Conservation (phyloP, 2,797 vertebrate genomes). For the Catostomus latipinnis region DNA sequence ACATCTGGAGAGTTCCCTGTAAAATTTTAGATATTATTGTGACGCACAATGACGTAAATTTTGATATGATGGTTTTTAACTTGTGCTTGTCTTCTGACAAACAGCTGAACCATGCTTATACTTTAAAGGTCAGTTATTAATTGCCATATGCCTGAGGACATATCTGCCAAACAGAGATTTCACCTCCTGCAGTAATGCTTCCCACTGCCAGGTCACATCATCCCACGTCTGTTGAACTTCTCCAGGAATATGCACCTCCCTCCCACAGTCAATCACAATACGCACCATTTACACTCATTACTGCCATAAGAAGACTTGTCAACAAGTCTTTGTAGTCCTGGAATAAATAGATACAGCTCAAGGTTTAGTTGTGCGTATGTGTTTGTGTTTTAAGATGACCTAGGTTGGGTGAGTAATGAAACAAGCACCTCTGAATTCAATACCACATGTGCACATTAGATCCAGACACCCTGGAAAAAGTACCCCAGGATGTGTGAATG, state of each 20-base stretch:
- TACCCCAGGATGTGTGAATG: slow-evolving; percentile 6
- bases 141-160: slow-evolving; percentile 44
- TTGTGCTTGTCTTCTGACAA: background rate
- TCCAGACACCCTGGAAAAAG: background rate
- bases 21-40: background rate
- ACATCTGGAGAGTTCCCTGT: background rate
- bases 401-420: slow-evolving; percentile 26
- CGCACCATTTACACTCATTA: slow-evolving; percentile 50
- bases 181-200: slow-evolving; percentile 44
- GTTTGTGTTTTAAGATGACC: background rate
- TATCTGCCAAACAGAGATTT: slow-evolving; percentile 48
- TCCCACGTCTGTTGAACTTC: slow-evolving; percentile 26
- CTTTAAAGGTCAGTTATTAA: slow-evolving; percentile 59
- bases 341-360: slow-evolving; percentile 39
- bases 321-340: slow-evolving; percentile 33
- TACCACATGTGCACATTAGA: slow-evolving; percentile 43
- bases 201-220: slow-evolving; percentile 49
- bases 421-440: slow-evolving; percentile 43
- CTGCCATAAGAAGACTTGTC: slow-evolving; percentile 22
- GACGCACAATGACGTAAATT: background rate
- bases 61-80: slow-evolving; percentile 20
- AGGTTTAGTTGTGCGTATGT: slow-evolving; percentile 5
- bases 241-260: slow-evolving; percentile 37
- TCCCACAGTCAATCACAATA: slow-evolving; percentile 50
- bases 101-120: slow-evolving; percentile 1